Evolutionary conservation across 2,797 vertebrate genomes (phyloP), one percentile per base, ranked within the genome.

Genomic region (Helostoma temminkii): DNA sequence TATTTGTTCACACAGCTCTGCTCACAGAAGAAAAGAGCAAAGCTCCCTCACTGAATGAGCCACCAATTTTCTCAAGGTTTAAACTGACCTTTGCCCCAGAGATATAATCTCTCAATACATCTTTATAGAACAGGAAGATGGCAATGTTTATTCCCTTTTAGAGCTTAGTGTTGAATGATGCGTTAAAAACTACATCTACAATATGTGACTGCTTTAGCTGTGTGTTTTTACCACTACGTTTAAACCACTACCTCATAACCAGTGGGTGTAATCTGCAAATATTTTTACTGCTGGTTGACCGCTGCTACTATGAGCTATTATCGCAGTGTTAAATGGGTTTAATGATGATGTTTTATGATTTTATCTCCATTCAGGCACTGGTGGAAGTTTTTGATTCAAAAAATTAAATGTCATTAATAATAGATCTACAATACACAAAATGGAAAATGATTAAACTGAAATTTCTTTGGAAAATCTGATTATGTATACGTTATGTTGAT

Each of bases 391-490:
- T 59, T 41, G 25, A 54, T 45, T 42, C 47, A 11, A 30, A 41
- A 19, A 58, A 37, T 64, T 39, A 19, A 58, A 37, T 64, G 32
- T 19, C 25, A 16, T 7, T 24, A 32, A 58, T 28, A 37, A 24
- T 41, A 22, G 32, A 34, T 21, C 11, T 14, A 9, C 28, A 45
- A 12, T 21, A 50, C 16, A 47, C 25, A 39, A 7, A 25, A 4
- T 19, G 15, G 15, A 36, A 43, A 64, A 53, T 53, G 53, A 32
- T 60, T 54, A 16, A 25, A 46, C 52, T 24, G 41, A 32, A 60
- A 54, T 52, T 34, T 41, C 12, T 41, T 55, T 66, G 52, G 7
- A 58, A 21, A 39, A 21, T 50, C 39, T 16, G 32, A 36, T 42
- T 34, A 8, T 25, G 6, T 54, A 18, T 16, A 50, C 3, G 18